Percentiles rank a stretch among this genome's conserved stretches.
Evolutionary conservation across 2,888 invertebrate genomes (phyloP).

Genomic region (Augochlorella aurata): DNA sequence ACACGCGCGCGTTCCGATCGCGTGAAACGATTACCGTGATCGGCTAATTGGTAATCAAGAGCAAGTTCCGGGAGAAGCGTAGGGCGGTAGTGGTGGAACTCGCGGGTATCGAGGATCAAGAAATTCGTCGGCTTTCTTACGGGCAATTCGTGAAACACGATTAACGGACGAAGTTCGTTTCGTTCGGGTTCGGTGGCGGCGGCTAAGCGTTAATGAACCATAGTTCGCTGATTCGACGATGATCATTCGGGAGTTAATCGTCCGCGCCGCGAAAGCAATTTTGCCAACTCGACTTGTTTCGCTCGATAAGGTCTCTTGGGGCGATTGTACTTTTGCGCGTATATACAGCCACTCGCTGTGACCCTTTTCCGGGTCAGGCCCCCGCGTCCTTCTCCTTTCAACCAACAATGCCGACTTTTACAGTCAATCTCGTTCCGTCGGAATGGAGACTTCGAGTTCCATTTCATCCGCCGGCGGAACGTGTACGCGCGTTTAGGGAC

Average conservation of each 20-base stretch:
- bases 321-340: constrained; percentile 46
- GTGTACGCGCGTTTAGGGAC: constrained; percentile 11
- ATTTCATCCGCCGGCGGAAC: constrained; percentile 13
- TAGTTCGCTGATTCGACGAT: constrained; percentile 64
- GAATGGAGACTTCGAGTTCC: constrained; percentile 51
- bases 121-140: constrained; percentile 49
- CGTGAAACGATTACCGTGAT: background rate
- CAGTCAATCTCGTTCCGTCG: constrained; percentile 56
- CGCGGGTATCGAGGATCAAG: constrained; percentile 16
- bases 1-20: background rate
- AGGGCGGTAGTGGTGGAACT: background rate
- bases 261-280: constrained; percentile 62
- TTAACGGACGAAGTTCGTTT: constrained; percentile 59
- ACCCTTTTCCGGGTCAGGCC: constrained; percentile 34
- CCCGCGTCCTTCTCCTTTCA: constrained; percentile 28
- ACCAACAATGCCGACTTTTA: constrained; percentile 59
- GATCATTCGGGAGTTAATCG: constrained; percentile 64
- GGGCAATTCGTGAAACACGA: constrained; percentile 52
- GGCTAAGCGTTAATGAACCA: constrained; percentile 61
- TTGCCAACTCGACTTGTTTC: constrained; percentile 58
- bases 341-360: constrained; percentile 23
- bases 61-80: background rate
- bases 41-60: background rate
- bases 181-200: constrained; percentile 30
- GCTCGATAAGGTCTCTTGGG: constrained; percentile 51